Evolutionary conservation across 2,888 invertebrate genomes (phyloP), one percentile per base, ranked within the genome.

Genomic region (Psococerastis gibbosa): DNA sequence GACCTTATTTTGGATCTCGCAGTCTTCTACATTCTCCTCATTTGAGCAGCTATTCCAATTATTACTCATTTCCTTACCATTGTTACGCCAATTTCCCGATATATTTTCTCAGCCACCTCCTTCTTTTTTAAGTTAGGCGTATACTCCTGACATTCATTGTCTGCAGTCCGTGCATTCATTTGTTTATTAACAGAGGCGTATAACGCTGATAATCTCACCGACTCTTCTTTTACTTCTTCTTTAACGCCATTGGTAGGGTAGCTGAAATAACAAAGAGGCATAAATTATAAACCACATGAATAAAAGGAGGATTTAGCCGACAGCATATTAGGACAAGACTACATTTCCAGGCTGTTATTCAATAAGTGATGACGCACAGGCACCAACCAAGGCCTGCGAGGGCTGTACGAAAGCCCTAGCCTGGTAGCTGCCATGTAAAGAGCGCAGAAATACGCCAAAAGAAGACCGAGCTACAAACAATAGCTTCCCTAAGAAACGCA

Each of bases 11-110:
- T n/a, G n/a, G n/a, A 15, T 3, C 13, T 20, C 20, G 18, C 41
- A 18, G n/a, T n/a, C n/a, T n/a, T n/a, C n/a, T n/a, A n/a, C n/a
- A n/a, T n/a, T n/a, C n/a, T n/a, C n/a, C n/a, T n/a, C n/a, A n/a
- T n/a, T n/a, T n/a, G n/a, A n/a, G n/a, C n/a, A n/a, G 27, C 27
- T 27, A 9, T 27, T 27, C 27, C 11, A 27, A 11, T 27, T 27
- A 27, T 27, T 27, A 27, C 27, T 9, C 6, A 27, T 27, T 27
- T 41, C 52, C 54, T 55, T 53, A 61, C 60, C 46, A 81, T 64
- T 1, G 82, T 77, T 2, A 72, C 66, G 43, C 71, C 66, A 52
- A 70, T 78, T 53, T 72, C 66, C 22, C 71, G 69, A 49, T 69
- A 71, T 13, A 83, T 56, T 43, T 53, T 57, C 44, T 59, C 46